phyloP scores from a whole-genome alignment of 2,888 invertebrate genomes.

The Antitype chi region DNA sequence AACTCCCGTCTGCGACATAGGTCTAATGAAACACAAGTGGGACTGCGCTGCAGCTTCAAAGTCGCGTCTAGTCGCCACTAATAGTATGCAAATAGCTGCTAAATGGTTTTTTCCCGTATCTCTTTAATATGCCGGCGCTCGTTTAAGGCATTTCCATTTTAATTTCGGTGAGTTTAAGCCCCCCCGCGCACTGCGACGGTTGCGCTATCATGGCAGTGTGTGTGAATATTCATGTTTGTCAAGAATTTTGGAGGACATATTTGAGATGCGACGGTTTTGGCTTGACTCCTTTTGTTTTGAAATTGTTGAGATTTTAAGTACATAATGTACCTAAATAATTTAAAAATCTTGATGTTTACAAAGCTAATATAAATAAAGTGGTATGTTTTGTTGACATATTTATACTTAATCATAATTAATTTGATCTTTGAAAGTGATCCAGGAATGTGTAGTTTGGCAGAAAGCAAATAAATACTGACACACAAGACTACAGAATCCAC shows the following conservation, averaged over 20 bases:
- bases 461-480: not conserved
- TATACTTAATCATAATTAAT: not conserved
- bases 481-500: too few species aligned
- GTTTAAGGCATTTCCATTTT: constrained; percentile 75
- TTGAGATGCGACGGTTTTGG: constrained; percentile 24
- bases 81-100: constrained; percentile 72
- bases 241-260: constrained; percentile 44
- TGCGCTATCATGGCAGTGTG: constrained; percentile 36
- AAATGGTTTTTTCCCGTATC: constrained; percentile 70
- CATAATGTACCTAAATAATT: not conserved
- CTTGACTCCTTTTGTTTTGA: constrained; percentile 27
- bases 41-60: constrained; percentile 52
- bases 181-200: constrained; percentile 55
- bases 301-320: constrained; percentile 28
- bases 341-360: not conserved
- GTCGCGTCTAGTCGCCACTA: constrained; percentile 63
- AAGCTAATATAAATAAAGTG: not conserved
- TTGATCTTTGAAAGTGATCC: not conserved
- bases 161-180: constrained; percentile 71
- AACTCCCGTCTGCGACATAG: not conserved
- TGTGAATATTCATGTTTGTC: constrained; percentile 59
- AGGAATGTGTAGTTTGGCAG: not conserved
- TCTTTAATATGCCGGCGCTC: constrained; percentile 69
- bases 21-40: constrained; percentile 60
- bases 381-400: not conserved